phyloP scores from a whole-genome alignment of 1,140 invertebrate species.

The Megathymus violae region DNA sequence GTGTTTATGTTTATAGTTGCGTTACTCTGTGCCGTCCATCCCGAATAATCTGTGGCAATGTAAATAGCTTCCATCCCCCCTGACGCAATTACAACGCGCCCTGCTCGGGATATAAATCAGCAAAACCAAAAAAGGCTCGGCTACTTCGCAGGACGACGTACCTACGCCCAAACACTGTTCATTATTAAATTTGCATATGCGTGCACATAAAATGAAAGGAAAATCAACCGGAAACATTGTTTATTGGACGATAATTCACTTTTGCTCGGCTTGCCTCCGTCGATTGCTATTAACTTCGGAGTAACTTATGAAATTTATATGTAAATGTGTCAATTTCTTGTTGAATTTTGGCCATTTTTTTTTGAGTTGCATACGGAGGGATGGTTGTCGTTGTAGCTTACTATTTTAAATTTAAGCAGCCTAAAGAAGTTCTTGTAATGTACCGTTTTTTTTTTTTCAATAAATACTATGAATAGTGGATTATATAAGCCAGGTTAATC shows the following conservation, averaged over 20 bases:
- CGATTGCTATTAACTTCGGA: slow-evolving; percentile 14
- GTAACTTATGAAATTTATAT: neutral
- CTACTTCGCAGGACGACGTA: slow-evolving; percentile 37
- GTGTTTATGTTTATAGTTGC: neutral
- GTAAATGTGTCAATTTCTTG: slow-evolving; percentile 21
- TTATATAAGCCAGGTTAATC: too few species aligned
- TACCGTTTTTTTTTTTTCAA: too few species aligned
- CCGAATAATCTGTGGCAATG: neutral
- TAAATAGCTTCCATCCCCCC: neutral
- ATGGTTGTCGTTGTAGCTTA: too few species aligned
- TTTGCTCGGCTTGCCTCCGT: slow-evolving; percentile 36
- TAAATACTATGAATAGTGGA: too few species aligned
- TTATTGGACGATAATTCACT: slow-evolving; percentile 45
- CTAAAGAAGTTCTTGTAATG: too few species aligned
- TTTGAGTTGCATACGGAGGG: neutral
- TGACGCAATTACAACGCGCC: slow-evolving; percentile 48
- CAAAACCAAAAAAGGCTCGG: slow-evolving; percentile 50
- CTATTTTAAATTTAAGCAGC: too few species aligned
- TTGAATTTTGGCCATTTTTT: too few species aligned
- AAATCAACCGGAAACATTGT: slow-evolving; percentile 46
- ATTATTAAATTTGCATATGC: slow-evolving; percentile 63
- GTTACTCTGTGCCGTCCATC: neutral
- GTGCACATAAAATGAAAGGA: slow-evolving; percentile 45
- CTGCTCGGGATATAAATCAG: slow-evolving; percentile 61
- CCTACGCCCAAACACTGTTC: slow-evolving; percentile 54